Evolutionary conservation across 2,113 vertebrate genomes (phyloP), one percentile per base, ranked within the genome.

Genomic region (Nematolebias whitei): DNA sequence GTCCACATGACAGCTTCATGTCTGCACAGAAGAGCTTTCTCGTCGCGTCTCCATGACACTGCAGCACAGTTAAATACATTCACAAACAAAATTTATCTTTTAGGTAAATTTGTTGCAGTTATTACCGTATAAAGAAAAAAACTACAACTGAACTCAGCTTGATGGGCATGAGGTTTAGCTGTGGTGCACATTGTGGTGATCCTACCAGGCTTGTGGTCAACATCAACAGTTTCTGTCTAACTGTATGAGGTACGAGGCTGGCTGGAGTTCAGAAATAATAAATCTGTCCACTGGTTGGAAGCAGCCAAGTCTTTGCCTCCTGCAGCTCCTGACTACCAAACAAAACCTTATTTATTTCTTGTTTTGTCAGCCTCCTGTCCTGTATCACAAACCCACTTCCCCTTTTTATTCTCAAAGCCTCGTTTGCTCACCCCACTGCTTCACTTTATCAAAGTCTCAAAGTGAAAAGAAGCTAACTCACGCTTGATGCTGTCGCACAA

Each of bases 401-500:
- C 53, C 9, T 32, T 69, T 67, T 55, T n/a, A n/a, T 22, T 53
- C 49, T 68, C 18, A 23, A 12, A 54, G 69, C 66, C 51, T 48
- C 50, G 45, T 24, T 53, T 64, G 38, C 62, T 62, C 51, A 39
- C 43, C 11, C 19, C 16, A 9, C 63, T 59, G 63, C 52, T 50
- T 82, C 68, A 81, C 75, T 67, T 75, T 48, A 66, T 55, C 22
- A 12, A 8, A 11, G 55, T n/a, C n/a, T 23, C 40, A 49, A 51
- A 39, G 15, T 35, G 19, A 39, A 16, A 41, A 66, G 20, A 51
- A 44, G 44, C 2, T n/a, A 38, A 90, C 95, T 97, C 87, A 98
- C 96, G 91, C 92, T 90, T 96, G 95, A 86, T 97, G 95, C 61
- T 96, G 95, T 85, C 92, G 93, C 64, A 96, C 93, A 72, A 98